Percentiles rank a stretch among this genome's conserved stretches.
Conservation (phyloP, 1,140 invertebrate species). For the Mycetomoellerius zeteki region DNA sequence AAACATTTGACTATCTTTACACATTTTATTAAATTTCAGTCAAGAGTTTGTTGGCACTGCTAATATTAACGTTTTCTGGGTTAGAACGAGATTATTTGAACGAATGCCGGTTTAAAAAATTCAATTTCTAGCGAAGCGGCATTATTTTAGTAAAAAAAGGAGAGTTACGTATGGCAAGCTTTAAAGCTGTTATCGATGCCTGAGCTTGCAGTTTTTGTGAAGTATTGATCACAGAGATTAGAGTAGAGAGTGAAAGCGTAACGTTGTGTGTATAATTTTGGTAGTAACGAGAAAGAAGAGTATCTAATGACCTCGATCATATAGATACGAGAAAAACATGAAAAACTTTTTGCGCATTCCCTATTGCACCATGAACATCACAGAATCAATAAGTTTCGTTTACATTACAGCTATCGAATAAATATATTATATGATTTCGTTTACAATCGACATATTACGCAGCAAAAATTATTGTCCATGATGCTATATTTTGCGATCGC, state of each 20-base stretch:
- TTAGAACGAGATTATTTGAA: not conserved
- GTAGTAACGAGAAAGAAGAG: not conserved
- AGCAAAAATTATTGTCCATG: not conserved
- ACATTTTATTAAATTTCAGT: slow-evolving; percentile 1
- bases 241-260: not conserved
- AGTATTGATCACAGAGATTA: not conserved
- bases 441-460: not conserved
- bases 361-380: not conserved
- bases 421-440: not conserved
- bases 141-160: not conserved
- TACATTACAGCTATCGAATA: not conserved
- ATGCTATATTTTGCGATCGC: not conserved
- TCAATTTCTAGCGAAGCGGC: slow-evolving; percentile 1
- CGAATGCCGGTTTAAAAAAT: not conserved
- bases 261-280: not conserved
- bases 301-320: not conserved
- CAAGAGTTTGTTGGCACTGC: not conserved
- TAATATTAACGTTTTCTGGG: not conserved
- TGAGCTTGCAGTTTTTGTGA: slow-evolving; percentile 11
- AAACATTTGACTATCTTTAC: not conserved
- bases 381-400: not conserved
- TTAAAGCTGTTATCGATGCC: not conserved
- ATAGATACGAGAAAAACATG: not conserved
- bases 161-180: slow-evolving; percentile 9
- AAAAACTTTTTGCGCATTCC: not conserved